Conservation (phyloP, 2,888 invertebrate genomes). For the Trissonchulus latispiculum region DNA sequence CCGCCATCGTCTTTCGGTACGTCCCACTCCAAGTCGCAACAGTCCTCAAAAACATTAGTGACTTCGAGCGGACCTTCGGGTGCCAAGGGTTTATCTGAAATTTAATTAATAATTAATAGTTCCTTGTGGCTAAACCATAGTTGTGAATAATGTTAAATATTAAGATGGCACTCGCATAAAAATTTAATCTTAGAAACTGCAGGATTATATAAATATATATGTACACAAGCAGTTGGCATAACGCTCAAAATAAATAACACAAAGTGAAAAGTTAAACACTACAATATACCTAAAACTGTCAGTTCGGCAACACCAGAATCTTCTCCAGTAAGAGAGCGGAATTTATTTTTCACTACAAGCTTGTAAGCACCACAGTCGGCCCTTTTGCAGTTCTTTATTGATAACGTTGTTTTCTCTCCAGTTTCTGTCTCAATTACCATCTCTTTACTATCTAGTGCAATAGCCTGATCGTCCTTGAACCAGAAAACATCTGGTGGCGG, state of each 20-base stretch:
- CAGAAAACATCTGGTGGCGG: slow-evolving; percentile 88
- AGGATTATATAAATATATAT: no score
- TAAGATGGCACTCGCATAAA: no score
- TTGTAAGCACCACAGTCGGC: slow-evolving; percentile 87
- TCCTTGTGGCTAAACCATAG: no score
- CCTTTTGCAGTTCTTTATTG: slow-evolving; percentile 72
- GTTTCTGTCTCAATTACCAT: slow-evolving; percentile 31
- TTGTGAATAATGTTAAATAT: no score
- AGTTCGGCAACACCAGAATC: slow-evolving; percentile 83
- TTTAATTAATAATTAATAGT: no score
- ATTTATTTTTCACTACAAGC: slow-evolving; percentile 74
- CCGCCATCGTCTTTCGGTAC: slow-evolving; percentile 83
- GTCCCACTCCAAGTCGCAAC: slow-evolving; percentile 81
- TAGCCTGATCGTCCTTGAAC: slow-evolving; percentile 55
- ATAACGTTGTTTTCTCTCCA: slow-evolving; percentile 70
- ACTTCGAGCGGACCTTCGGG: slow-evolving; percentile 82
- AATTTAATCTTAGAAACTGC: background rate
- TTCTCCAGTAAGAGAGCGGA: slow-evolving; percentile 57
- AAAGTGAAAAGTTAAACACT: no score
- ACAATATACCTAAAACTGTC: slow-evolving; percentile 71
- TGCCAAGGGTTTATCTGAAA: slow-evolving; percentile 63
- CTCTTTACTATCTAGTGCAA: background rate
- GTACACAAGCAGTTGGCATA: no score
- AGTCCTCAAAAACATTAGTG: slow-evolving; percentile 72
- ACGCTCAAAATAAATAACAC: no score